Evolutionary conservation across 2,888 invertebrate species (phyloP), one percentile per base, ranked within the genome.

Genomic region (Branchellion lobata): DNA sequence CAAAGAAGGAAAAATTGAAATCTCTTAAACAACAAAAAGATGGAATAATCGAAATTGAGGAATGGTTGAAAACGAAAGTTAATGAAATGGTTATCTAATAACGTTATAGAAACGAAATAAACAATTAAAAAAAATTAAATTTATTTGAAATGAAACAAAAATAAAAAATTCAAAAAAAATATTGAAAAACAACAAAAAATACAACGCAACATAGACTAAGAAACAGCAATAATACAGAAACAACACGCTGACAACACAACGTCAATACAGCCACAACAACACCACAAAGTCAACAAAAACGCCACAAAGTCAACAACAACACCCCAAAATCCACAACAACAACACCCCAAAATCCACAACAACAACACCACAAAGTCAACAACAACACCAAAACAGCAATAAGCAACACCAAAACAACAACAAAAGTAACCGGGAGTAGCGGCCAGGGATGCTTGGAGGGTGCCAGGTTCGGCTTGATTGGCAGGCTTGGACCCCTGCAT

Each of bases 391-490:
- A 8, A 5, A 57, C 61, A 8, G 14, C 8, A 21, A 61, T 14
- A 33, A 33, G 24, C 14, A 1, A 51, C 18, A 57, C 31, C 34
- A 29, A n/a, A 65, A 2, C 24, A 31, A 8, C 34, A 24, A 68
- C 21, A 33, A 27, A 61, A 31, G 82, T 68, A 87, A 91, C 92
- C 92, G 14, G 97, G 97, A 0, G 95, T 96, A 82, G 94, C 96
- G 0, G 96, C 87, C 40, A 97, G 89, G 0, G 95, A 93, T 0
- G 94, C 92, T 87, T 96, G 94, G 72, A 96, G 90, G 0, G 96
- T 96, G 36, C 96, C 96, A 0, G 88, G 87, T 80, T 88, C 87
- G 1, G 87, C 88, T 81, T 87, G 87, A 14, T 85, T 82, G 1
- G 87, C 86, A 3, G 87, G 86, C 21, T 84, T 84, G 11, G 87